phyloP scores from a whole-genome alignment of 2,113 vertebrate species.

The Chlorodrepanis virens region DNA sequence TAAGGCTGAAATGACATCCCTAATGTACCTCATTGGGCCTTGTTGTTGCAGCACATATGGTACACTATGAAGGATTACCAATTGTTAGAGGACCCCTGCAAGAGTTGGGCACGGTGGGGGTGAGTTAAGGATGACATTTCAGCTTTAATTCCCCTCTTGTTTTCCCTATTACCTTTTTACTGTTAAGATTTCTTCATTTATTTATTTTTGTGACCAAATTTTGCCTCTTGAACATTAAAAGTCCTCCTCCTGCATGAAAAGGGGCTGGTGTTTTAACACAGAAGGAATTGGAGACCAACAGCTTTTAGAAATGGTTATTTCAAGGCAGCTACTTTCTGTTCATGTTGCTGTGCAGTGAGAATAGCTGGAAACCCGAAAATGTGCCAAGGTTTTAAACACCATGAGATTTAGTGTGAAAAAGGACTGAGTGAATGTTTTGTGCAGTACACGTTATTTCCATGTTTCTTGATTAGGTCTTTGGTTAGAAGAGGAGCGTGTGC shows the following conservation, averaged over 20 bases:
- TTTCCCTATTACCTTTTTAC: constrained; percentile 22
- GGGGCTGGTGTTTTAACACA: background rate
- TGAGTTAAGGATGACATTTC: constrained; percentile 65
- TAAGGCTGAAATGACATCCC: constrained; percentile 54
- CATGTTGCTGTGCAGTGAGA: constrained; percentile 15
- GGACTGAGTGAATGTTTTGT: constrained; percentile 6
- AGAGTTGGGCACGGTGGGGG: constrained; percentile 52
- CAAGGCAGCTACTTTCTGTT: constrained; percentile 30
- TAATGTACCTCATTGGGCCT: constrained; percentile 54
- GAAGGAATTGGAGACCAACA: background rate
- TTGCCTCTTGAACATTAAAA: background rate
- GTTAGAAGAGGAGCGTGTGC: background rate
- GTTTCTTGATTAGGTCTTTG: background rate
- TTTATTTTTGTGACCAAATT: background rate
- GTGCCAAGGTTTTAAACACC: constrained; percentile 62
- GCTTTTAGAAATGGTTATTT: constrained; percentile 26
- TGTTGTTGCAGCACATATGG: constrained; percentile 59
- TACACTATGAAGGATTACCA: constrained; percentile 65
- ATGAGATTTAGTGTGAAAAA: constrained; percentile 35
- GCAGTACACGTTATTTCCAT: background rate
- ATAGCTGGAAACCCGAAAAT: constrained; percentile 52
- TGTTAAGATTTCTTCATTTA: background rate
- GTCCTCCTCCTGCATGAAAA: background rate
- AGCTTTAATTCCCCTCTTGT: constrained; percentile 53
- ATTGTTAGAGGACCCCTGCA: constrained; percentile 60